Evolutionary conservation across 2,888 invertebrate species (phyloP), one percentile per base, ranked within the genome.

Genomic region (Sphaeridia pumilis): DNA sequence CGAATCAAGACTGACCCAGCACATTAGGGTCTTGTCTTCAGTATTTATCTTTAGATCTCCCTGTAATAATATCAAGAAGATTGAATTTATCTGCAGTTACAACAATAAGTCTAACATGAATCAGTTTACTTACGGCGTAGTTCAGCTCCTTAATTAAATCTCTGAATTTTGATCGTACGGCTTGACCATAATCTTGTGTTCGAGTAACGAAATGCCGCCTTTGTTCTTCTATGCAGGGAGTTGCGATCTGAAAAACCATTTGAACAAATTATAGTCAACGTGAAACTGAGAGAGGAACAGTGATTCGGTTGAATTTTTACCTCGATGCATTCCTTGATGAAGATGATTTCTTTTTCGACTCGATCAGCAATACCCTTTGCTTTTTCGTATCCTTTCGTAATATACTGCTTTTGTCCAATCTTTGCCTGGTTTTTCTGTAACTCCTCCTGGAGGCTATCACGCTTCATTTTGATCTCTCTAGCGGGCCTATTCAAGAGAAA

Each of bases 21-120:
- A 56, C 24, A 43, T 34, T 1, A 56, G 35, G 5, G 35, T 49
- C 21, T 47, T 43, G 5, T 47, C 45, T 10, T 52, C 36, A 27
- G 52, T 44, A 22, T 49, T 48, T 21, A 56, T 49, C 7, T 22
- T 22, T 7, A 56, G 21, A n/a, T 52, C 44, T 10, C 56, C 56
- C 56, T 56, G 45, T 5, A 45, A 44, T 38, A 44, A 26, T 22
- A 25, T 35, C 45, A n/a, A n/a, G n/a, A n/a, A n/a, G n/a, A n/a
- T n/a, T n/a, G n/a, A n/a, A n/a, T n/a, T n/a, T n/a, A n/a, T n/a
- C n/a, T n/a, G n/a, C n/a, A n/a, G n/a, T n/a, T n/a, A n/a, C n/a
- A n/a, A n/a, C n/a, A n/a, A n/a, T n/a, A n/a, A n/a, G n/a, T n/a
- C n/a, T n/a, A n/a, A n/a, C n/a, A n/a, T n/a, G n/a, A n/a, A n/a